phyloP scores from a whole-genome alignment of 2,888 invertebrate species.

The Gonocerus acuteangulatus region DNA sequence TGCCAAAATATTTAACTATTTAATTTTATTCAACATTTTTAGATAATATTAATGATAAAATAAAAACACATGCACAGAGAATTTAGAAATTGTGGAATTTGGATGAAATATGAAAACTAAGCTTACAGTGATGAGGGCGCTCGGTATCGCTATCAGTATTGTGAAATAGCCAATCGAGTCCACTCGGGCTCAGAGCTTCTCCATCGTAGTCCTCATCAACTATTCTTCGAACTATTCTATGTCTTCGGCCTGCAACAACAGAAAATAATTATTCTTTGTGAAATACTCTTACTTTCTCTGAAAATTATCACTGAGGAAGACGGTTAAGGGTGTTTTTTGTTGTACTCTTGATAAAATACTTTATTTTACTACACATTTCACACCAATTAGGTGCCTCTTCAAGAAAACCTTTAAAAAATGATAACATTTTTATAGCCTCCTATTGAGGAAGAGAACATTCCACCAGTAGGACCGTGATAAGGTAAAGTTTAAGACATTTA shows the following conservation, averaged over 20 bases:
- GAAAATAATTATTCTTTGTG: neutral
- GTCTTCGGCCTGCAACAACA: slow-evolving; percentile 25
- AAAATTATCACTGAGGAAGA: neutral
- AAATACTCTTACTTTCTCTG: neutral
- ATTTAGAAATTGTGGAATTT: too few relatives aligned
- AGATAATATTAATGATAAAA: too few relatives aligned
- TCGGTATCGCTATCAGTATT: slow-evolving; percentile 42
- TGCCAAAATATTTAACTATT: too few relatives aligned
- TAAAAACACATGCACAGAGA: too few relatives aligned
- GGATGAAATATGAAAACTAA: neutral
- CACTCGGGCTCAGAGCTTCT: slow-evolving; percentile 42
- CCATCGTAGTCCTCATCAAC: slow-evolving; percentile 32
- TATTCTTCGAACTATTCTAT: slow-evolving; percentile 21
- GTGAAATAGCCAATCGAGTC: slow-evolving; percentile 59
- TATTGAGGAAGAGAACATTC: too few relatives aligned
- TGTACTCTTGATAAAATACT: neutral
- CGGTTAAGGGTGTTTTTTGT: neutral
- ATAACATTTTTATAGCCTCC: too few relatives aligned
- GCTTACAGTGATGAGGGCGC: slow-evolving; percentile 32
- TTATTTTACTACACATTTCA: too few relatives aligned
- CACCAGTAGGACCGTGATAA: too few relatives aligned
- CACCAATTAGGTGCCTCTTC: too few relatives aligned
- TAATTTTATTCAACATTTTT: too few relatives aligned
- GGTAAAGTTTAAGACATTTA: too few relatives aligned
- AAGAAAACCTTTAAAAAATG: too few relatives aligned